Conservation (phyloP, 2,888 invertebrate genomes). For the Chydorus sphaericus region DNA sequence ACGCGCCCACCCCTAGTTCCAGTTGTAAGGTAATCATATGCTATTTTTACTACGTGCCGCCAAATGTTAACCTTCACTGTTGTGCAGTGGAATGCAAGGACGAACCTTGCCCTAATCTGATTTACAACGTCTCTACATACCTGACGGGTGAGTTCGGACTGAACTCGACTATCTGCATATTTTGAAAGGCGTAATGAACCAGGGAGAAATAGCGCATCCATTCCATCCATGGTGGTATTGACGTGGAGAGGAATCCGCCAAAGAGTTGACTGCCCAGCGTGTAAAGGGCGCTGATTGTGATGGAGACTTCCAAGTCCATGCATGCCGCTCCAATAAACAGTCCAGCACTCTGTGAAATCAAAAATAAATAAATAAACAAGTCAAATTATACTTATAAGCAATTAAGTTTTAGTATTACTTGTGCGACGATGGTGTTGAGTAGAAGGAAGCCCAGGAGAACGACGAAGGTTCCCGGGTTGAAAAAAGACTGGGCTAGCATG, state of each 20-base stretch:
- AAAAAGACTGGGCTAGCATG: constrained; percentile 45
- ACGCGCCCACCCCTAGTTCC: too few species aligned
- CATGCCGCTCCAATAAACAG: constrained; percentile 63
- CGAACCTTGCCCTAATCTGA: background rate
- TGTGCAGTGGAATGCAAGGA: too few species aligned
- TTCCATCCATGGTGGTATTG: constrained; percentile 53
- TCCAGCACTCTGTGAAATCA: constrained; percentile 44
- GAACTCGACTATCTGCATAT: constrained; percentile 65
- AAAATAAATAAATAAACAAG: background rate
- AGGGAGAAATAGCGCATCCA: constrained; percentile 61
- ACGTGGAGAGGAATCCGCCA: constrained; percentile 56
- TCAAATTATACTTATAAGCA: background rate
- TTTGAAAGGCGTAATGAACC: constrained; percentile 65
- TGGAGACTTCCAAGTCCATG: constrained; percentile 59
- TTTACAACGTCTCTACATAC: constrained; percentile 31
- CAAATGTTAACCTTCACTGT: too few species aligned
- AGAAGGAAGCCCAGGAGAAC: constrained; percentile 50
- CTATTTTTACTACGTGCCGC: background rate
- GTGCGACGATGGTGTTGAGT: constrained; percentile 55
- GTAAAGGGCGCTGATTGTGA: constrained; percentile 59
- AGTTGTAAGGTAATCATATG: too few species aligned
- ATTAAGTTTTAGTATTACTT: constrained; percentile 37
- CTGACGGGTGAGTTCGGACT: constrained; percentile 48
- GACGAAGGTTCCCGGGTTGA: constrained; percentile 48
- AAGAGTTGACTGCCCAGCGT: constrained; percentile 60